Evolutionary conservation across 2,113 vertebrate species (phyloP), one percentile per base, ranked within the genome.

Genomic region (Dermatemys mawii): DNA sequence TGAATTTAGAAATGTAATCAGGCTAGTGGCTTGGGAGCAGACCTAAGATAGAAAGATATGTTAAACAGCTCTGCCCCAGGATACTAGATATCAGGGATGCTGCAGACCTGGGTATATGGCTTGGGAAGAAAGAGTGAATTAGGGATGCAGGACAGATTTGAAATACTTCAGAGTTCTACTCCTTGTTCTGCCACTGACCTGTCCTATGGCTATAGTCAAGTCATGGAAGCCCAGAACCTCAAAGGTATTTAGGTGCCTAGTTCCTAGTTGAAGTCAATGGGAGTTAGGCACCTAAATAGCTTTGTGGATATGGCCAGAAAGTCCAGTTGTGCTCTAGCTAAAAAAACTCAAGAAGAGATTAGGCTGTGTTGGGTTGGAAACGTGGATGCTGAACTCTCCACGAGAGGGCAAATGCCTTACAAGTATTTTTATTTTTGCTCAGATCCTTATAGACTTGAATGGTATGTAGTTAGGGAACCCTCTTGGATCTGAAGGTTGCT

Each of bases 51-150:
- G 80, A 92, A 91, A 11, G 53, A 63, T 48, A 1, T 11, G 78
- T 32, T 49, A 48, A 54, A 79, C 3, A 44, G 83, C 26, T 89
- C 55, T 87, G 32, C 11, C 44, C 4, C 44, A 4, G 14, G 84
- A 29, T 12, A 60, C 21, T 4, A 86, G 5, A 24, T 41, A 49
- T 27, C 48, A 49, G 54, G 1, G n/a, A 0, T 3, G 49, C 32
- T 21, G 1, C 41, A 70, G 5, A 24, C 1, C 35, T 32, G 29
- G 3, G 21, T 86, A 2, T 4, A 63, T 57, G 9, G 1, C 5
- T 70, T 92, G 41, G 8, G 3, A 2, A 27, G 6, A 13, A 76
- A 76, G 73, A 27, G 14, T 38, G 63, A 17, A 70, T 70, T 70
- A 70, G 10, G n/a, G 63, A 70, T 22, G 63, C n/a, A 70, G n/a